These are phyloP conservation scores for Macrophya annulata DNA, from an alignment of 2,888 invertebrate genomes.

Conservation along the genomic window DNA sequence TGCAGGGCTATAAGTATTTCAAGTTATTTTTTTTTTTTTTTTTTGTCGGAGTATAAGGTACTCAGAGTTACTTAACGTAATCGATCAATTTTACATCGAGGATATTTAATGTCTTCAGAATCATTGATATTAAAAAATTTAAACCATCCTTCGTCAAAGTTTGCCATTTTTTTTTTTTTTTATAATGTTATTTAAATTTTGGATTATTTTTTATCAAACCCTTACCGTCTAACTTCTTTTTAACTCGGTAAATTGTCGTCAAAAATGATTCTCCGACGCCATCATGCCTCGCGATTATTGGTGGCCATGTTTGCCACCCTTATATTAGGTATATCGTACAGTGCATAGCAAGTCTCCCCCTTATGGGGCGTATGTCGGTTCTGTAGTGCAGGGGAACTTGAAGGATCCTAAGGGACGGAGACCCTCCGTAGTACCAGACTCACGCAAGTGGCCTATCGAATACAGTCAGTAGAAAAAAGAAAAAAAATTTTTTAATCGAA, in stretches of 20 bases:
- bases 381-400: not conserved
- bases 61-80: no score
- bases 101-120: not conserved
- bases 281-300: slow-evolving; percentile 66
- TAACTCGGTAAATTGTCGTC: not conserved
- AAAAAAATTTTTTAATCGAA: slow-evolving; percentile 11
- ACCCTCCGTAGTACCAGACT: slow-evolving; percentile 30
- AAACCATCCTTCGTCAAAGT: not conserved
- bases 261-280: slow-evolving; percentile 68
- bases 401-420: slow-evolving; percentile 34
- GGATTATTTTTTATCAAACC: not conserved
- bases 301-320: slow-evolving; percentile 77
- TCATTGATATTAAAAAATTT: not conserved
- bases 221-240: no score
- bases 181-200: not conserved
- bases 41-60: no score
- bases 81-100: not conserved
- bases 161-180: not conserved
- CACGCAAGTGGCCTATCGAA: slow-evolving; percentile 53
- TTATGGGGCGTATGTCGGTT: slow-evolving; percentile 12
- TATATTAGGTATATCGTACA: not conserved
- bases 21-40: no score
- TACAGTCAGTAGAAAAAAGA: slow-evolving; percentile 42
- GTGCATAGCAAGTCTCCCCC: slow-evolving; percentile 10
- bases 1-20: not conserved